Conservation (phyloP, 1,140 invertebrate genomes). For the Drosophila virilis region DNA sequence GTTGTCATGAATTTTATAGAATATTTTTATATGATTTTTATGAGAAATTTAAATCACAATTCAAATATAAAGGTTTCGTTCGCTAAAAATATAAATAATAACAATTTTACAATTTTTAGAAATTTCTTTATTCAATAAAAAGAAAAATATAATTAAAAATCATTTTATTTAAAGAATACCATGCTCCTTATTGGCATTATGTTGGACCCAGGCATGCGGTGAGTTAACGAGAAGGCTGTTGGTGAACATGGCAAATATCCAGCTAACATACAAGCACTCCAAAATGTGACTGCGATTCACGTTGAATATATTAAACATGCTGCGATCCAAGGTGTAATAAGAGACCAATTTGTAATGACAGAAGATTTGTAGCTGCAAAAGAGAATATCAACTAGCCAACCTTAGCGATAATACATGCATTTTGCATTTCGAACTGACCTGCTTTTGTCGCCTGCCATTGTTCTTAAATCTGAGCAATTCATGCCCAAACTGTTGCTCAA, state of each 20-base stretch:
- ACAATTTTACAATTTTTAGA: neutral
- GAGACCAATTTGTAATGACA: slow-evolving; percentile 29
- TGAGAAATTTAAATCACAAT: no score
- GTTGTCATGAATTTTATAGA: no score
- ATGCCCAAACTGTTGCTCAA: slow-evolving; percentile 35
- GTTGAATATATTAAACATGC: slow-evolving; percentile 24
- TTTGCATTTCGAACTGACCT: slow-evolving; percentile 16
- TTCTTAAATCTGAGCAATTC: slow-evolving; percentile 12
- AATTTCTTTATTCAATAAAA: neutral
- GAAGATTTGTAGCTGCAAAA: slow-evolving; percentile 43
- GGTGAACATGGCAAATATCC: slow-evolving; percentile 51
- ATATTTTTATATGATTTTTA: no score
- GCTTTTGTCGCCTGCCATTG: slow-evolving; percentile 4
- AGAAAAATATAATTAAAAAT: neutral
- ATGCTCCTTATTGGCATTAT: slow-evolving; percentile 1
- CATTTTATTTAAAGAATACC: neutral
- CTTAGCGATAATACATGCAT: neutral
- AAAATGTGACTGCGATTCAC: slow-evolving; percentile 34
- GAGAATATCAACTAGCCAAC: neutral
- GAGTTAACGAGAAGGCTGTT: slow-evolving; percentile 49
- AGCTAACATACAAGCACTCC: slow-evolving; percentile 25
- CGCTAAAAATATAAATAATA: neutral
- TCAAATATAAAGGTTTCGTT: neutral
- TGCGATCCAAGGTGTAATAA: neutral
- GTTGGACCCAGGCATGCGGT: slow-evolving; percentile 1